Base-by-base conservation (phyloP, 1,140 invertebrate species). In the Drosophila rhopaloa region DNA sequence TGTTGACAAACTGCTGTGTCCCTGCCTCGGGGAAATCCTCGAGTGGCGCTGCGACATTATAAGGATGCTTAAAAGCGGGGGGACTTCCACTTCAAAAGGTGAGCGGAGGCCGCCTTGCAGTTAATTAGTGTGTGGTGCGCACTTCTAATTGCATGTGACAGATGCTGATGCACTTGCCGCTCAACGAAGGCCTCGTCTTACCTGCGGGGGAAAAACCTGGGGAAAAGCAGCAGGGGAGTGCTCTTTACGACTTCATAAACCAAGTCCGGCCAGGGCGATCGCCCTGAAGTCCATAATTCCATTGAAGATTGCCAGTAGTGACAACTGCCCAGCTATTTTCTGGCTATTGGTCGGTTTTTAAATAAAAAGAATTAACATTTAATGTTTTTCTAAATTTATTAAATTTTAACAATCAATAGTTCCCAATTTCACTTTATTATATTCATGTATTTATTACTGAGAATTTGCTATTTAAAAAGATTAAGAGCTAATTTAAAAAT, bases 11-110 rank as follows among this genome's bases (percentile, higher is more conserved):
- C 82, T 79, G 79, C 66, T 78, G 79, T 56, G 75, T 65, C 57
- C 56, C 50, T 32, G 53, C 56, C 58, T 43, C 56, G 50, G 76
- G 59, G 61, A 59, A 68, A 63, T 68, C 76, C 72, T 83, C 76
- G 79, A 88, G 84, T 88, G 84, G 80, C 80, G 79, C 78, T 77
- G 83, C 80, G 63, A 83, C 83, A 88, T 89, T 83, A 77, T 78
- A 89, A 88, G 83, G 75, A 77, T 77, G 75, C 75, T 77, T 27
- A 13, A 51, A 51, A 48, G 2, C 10, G 29, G 48, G 29, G 48
- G 29, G 5, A 9, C 8, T 51, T 51, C 35, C 37, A 57, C 73
- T 76, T 76, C 72, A 76, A 76, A 70, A 77, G 75, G 75, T 77
- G 62, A 76, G 60, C 51, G 27, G 41, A 54, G 40, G 50, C 27